Evolutionary conservation across 2,113 vertebrate species (phyloP).

Genomic region (Martes martes): DNA sequence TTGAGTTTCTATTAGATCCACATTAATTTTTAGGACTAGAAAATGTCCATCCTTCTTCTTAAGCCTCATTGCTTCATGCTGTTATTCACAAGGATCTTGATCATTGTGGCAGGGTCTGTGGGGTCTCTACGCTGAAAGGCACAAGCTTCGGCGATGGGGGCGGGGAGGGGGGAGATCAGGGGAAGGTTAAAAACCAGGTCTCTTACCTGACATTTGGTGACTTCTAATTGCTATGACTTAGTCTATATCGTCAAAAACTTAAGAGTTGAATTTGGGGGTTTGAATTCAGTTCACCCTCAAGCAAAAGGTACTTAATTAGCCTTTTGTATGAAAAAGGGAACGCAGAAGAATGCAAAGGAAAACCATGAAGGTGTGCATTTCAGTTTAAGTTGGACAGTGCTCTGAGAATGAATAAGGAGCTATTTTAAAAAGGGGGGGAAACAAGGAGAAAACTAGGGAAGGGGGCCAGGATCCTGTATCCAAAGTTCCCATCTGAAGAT

Average conservation of each 20-base stretch:
- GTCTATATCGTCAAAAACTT: neutral
- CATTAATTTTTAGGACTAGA: neutral
- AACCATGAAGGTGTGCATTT: neutral
- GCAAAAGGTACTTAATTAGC: neutral
- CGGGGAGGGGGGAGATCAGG: no score
- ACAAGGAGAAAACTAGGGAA: neutral
- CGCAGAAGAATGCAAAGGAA: conserved; percentile 3
- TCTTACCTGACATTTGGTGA: neutral
- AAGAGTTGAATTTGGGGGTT: neutral
- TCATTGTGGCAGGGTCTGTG: neutral
- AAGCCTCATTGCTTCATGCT: neutral
- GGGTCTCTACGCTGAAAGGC: neutral
- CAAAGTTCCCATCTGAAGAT: neutral
- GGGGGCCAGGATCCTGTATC: neutral
- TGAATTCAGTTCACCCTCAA: neutral
- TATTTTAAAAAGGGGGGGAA: neutral
- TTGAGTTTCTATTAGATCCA: neutral
- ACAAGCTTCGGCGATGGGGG: neutral
- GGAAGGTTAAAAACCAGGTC: neutral
- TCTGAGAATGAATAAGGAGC: neutral
- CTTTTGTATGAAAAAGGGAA: neutral
- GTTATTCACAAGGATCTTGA: neutral
- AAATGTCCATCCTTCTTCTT: neutral
- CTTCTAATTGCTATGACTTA: neutral
- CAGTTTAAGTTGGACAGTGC: neutral